phyloP scores from a whole-genome alignment of 2,888 invertebrate genomes.

The Itoplectis maculator region DNA sequence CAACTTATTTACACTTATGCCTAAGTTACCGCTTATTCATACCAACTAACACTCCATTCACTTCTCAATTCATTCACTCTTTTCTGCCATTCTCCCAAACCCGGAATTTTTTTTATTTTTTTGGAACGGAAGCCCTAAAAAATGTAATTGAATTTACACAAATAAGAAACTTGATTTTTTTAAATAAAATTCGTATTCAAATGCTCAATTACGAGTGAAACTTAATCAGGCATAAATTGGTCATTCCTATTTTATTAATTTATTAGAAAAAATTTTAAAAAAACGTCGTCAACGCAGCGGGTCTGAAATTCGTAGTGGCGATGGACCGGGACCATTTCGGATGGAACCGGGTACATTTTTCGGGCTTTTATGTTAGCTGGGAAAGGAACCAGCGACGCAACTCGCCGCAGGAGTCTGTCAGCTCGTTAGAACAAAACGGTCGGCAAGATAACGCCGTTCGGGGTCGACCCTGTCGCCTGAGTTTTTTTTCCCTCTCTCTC shows the following conservation, averaged over 20 bases:
- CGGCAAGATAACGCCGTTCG: constrained; percentile 63
- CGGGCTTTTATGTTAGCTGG: neutral
- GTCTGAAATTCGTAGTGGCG: neutral
- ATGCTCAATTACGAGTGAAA: neutral
- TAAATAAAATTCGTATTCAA: too few relatives aligned
- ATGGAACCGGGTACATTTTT: neutral
- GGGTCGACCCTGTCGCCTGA: constrained; percentile 31
- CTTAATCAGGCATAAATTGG: neutral
- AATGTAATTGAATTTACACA: too few relatives aligned
- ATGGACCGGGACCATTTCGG: too few relatives aligned
- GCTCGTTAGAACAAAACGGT: constrained; percentile 76
- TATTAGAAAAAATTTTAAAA: too few relatives aligned
- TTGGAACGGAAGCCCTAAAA: too few relatives aligned
- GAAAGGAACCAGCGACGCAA: constrained; percentile 19
- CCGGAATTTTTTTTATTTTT: too few relatives aligned
- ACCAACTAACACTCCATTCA: too few relatives aligned
- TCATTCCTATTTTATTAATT: constrained; percentile 10
- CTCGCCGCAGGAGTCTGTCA: constrained; percentile 69
- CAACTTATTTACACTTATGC: too few relatives aligned
- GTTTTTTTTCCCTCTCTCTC: neutral
- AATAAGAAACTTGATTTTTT: too few relatives aligned
- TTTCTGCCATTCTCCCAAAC: too few relatives aligned
- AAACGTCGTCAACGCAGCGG: constrained; percentile 7
- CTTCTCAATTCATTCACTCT: too few relatives aligned
- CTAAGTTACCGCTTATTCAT: too few relatives aligned